Evolutionary conservation across 2,113 vertebrate species (phyloP).

Genomic region (Indri indri): DNA sequence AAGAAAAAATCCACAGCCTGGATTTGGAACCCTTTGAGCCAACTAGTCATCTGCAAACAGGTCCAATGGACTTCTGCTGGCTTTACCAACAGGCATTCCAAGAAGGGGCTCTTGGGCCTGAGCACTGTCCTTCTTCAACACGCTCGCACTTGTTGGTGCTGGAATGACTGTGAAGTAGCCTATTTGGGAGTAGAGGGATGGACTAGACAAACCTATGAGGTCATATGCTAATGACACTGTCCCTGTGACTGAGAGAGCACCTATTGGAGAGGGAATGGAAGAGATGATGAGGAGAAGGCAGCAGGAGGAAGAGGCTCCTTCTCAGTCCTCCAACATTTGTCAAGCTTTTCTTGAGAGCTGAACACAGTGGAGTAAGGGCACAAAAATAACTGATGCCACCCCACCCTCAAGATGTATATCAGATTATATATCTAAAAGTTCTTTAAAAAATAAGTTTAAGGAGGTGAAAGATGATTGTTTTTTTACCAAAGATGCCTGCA

Average conservation of each 20-base stretch:
- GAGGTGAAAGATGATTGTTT: background rate
- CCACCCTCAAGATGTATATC: background rate
- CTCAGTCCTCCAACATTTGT: background rate
- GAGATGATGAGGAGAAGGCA: background rate
- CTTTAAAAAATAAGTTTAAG: background rate
- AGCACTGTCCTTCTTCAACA: background rate
- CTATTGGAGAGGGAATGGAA: background rate
- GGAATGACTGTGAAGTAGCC: background rate
- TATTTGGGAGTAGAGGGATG: background rate
- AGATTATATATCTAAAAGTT: background rate
- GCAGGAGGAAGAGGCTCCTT: background rate
- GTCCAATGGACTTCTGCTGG: background rate
- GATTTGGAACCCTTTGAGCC: background rate
- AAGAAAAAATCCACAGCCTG: constrained; percentile 29
- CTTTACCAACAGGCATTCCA: constrained; percentile 4
- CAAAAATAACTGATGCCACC: background rate
- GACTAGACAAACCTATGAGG: background rate
- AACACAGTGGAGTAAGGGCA: background rate
- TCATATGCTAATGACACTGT: background rate
- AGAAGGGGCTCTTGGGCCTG: background rate
- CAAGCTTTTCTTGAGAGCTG: background rate
- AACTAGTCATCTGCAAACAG: background rate
- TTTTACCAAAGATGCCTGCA: background rate
- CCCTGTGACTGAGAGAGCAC: background rate
- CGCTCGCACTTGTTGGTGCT: background rate